These are phyloP conservation scores for Lasioglossum baleicum DNA, from an alignment of 1,140 invertebrate genomes.

Conservation along the genomic window DNA sequence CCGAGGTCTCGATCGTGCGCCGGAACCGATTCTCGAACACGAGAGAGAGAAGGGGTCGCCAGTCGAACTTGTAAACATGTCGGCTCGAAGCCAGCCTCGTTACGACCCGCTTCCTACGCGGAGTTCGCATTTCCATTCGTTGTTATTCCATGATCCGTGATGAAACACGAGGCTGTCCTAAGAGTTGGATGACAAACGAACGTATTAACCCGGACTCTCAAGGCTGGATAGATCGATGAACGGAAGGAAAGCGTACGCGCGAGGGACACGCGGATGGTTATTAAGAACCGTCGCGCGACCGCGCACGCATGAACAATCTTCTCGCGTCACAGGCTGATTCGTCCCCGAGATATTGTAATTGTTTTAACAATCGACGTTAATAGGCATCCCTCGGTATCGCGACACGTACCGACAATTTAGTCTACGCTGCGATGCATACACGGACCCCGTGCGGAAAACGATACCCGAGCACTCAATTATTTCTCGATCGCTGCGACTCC, in stretches of 20 bases:
- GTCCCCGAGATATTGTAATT: conserved; percentile 48
- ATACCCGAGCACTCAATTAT: too few relatives aligned
- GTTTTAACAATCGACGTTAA: conserved; percentile 39
- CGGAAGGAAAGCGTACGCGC: conserved; percentile 61
- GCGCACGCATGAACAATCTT: conserved; percentile 46
- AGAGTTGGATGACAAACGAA: conserved; percentile 67
- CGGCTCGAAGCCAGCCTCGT: conserved; percentile 27
- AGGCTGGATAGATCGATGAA: conserved; percentile 59
- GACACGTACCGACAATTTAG: conserved; percentile 10
- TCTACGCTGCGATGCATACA: background rate
- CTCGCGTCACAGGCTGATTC: conserved; percentile 39
- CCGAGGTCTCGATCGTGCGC: background rate
- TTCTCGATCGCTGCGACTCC: too few relatives aligned
- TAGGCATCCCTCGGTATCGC: background rate
- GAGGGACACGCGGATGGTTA: conserved; percentile 59
- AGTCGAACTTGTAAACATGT: conserved; percentile 36
- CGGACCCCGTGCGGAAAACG: too few relatives aligned
- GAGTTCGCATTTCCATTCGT: conserved; percentile 47
- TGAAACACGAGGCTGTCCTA: conserved; percentile 53
- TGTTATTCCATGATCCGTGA: conserved; percentile 60
- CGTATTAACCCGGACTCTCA: conserved; percentile 58
- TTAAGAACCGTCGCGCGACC: conserved; percentile 60
- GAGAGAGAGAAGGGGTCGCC: background rate
- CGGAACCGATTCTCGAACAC: background rate
- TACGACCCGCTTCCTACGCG: conserved; percentile 18